Conservation (phyloP, 1,140 invertebrate genomes). For the Eciton burchellii region DNA sequence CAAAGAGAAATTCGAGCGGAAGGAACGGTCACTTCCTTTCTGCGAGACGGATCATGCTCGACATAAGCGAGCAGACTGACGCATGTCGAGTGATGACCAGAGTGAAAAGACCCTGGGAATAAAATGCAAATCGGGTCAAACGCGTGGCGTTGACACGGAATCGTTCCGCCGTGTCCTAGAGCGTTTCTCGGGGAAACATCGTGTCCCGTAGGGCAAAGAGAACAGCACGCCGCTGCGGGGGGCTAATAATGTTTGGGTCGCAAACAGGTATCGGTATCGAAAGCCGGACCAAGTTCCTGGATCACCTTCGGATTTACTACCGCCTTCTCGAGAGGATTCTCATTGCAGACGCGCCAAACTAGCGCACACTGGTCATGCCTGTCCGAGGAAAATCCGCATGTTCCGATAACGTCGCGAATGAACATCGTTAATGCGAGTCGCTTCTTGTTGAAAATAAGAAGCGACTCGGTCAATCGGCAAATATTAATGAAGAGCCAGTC, state of each 20-base stretch:
- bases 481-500: too few relatives aligned
- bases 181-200: neutral
- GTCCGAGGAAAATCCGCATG: too few relatives aligned
- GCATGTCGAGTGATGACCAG: neutral
- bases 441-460: too few relatives aligned
- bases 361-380: too few relatives aligned
- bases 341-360: too few relatives aligned
- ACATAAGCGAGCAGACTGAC: conserved; percentile 40
- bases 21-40: neutral
- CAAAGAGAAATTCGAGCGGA: neutral
- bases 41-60: conserved; percentile 38
- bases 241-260: conserved; percentile 72
- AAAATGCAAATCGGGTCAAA: conserved; percentile 71
- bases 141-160: conserved; percentile 70
- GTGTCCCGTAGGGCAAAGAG: neutral
- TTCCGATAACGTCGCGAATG: too few relatives aligned
- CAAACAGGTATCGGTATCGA: conserved; percentile 68
- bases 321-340: too few relatives aligned
- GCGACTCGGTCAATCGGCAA: too few relatives aligned
- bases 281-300: too few relatives aligned
- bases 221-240: conserved; percentile 56
- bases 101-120: conserved; percentile 44
- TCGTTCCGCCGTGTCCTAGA: conserved; percentile 30
- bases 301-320: too few relatives aligned
- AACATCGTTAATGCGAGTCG: too few relatives aligned